phyloP scores from a whole-genome alignment of 2,888 invertebrate genomes.

The Caenorhabditis sp. region DNA sequence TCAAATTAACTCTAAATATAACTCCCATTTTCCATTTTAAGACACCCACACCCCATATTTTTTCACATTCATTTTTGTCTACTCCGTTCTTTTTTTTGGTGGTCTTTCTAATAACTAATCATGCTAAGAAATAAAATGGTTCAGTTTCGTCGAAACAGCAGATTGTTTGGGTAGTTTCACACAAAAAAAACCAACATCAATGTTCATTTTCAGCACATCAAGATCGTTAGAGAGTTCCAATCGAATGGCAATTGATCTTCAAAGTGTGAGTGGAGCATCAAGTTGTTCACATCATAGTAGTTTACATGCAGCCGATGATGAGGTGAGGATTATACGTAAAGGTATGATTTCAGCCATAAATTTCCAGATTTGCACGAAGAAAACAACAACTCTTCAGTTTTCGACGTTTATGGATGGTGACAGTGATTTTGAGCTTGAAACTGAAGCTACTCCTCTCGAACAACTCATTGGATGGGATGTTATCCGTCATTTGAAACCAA shows the following conservation, averaged over 20 bases:
- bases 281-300: conserved; percentile 46
- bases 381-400: conserved; percentile 37
- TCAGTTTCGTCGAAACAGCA: no score
- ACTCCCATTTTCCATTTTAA: not conserved
- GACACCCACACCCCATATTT: not conserved
- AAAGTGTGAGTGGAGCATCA: conserved; percentile 50
- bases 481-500: conserved; percentile 80
- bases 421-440: conserved; percentile 75
- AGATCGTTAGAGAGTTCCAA: conserved; percentile 48
- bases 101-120: not conserved
- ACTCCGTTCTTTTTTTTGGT: not conserved
- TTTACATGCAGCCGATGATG: conserved; percentile 37
- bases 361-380: conserved; percentile 32
- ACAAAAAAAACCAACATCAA: not conserved
- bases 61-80: not conserved
- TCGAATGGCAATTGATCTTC: conserved; percentile 45
- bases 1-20: not conserved
- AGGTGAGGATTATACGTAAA: conserved; percentile 14
- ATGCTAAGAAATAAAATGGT: not conserved
- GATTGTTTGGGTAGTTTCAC: not conserved
- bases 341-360: not conserved
- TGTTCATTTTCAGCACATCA: conserved; percentile 5
- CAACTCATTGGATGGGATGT: conserved; percentile 81
- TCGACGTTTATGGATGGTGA: conserved; percentile 70
- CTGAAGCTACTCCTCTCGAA: conserved; percentile 83